These are phyloP conservation scores for Parapristionchus giblindavisi DNA, from an alignment of 2,888 invertebrate species.

Conservation along the genomic window DNA sequence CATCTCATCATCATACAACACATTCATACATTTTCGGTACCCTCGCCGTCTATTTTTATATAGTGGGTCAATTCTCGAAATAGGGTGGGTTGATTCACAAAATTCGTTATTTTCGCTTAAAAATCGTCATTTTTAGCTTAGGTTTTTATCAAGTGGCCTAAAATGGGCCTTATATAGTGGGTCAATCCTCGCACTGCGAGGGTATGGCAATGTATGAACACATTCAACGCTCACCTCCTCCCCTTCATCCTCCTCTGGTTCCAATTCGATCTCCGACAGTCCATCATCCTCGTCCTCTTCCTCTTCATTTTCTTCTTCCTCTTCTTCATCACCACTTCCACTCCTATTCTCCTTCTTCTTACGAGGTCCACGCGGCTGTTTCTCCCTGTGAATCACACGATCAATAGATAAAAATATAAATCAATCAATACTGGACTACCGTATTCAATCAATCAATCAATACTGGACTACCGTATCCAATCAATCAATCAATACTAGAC, in stretches of 20 bases:
- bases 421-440: background rate
- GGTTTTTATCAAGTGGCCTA: no score
- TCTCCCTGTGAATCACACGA: constrained; percentile 6
- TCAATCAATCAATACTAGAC: background rate
- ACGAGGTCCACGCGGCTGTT: constrained; percentile 5
- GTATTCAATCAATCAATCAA: no score
- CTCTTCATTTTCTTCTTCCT: constrained; percentile 15
- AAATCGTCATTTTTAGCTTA: no score
- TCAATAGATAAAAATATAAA: background rate
- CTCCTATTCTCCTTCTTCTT: constrained; percentile 13
- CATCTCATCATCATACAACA: no score
- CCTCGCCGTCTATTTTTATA: no score
- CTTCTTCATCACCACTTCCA: background rate
- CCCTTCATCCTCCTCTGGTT: constrained; percentile 13
- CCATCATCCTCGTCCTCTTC: constrained; percentile 12
- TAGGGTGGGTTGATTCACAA: no score
- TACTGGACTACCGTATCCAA: background rate
- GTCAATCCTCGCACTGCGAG: no score
- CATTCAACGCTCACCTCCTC: background rate
- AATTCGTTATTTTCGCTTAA: no score
- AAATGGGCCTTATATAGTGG: no score
- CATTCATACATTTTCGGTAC: no score
- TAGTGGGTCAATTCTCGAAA: no score
- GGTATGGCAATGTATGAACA: no score
- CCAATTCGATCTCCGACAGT: background rate